phyloP scores from a whole-genome alignment of 2,888 invertebrate species.

The Mongoloraphidia duomilia region DNA sequence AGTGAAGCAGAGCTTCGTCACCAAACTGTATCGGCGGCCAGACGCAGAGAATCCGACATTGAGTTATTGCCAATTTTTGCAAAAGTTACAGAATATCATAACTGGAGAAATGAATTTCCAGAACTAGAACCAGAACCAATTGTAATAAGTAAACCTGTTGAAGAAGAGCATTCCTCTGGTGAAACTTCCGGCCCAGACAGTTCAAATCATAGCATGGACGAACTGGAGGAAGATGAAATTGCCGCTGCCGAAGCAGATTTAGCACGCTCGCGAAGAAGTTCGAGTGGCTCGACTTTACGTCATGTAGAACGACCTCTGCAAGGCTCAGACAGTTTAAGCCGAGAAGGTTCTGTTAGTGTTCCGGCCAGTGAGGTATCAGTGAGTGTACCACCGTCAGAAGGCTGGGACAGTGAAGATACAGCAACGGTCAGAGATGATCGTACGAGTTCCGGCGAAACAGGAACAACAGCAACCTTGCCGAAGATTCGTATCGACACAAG shows the following conservation, averaged over 20 bases:
- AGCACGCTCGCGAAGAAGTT: slow-evolving; percentile 25
- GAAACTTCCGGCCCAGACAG: slow-evolving; percentile 83
- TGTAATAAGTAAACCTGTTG: slow-evolving; percentile 10
- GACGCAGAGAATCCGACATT: slow-evolving; percentile 24
- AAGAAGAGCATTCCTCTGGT: slow-evolving; percentile 56
- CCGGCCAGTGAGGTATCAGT: slow-evolving; percentile 29
- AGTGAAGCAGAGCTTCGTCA: slow-evolving; percentile 27
- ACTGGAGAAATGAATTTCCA: slow-evolving; percentile 25
- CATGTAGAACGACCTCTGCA: slow-evolving; percentile 24
- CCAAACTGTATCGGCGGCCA: slow-evolving; percentile 26
- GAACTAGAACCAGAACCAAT: slow-evolving; percentile 11
- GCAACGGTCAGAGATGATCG: slow-evolving; percentile 27
- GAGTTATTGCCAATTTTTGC: slow-evolving; percentile 29
- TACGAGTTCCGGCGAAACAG: slow-evolving; percentile 23
- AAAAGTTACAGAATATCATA: slow-evolving; percentile 35
- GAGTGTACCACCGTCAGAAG: slow-evolving; percentile 24
- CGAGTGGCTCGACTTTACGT: slow-evolving; percentile 29
- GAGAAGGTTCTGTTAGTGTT: slow-evolving; percentile 30
- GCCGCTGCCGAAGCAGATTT: slow-evolving; percentile 32
- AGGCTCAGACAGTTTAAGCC: slow-evolving; percentile 26
- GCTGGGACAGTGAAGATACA: slow-evolving; percentile 27
- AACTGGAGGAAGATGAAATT: slow-evolving; percentile 50
- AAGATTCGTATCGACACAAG: slow-evolving; percentile 35
- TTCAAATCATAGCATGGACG: slow-evolving; percentile 60
- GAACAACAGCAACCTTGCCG: slow-evolving; percentile 28